Evolutionary conservation across 2,797 vertebrate genomes (phyloP).

Genomic region (Acrocephalus scirpaceus): DNA sequence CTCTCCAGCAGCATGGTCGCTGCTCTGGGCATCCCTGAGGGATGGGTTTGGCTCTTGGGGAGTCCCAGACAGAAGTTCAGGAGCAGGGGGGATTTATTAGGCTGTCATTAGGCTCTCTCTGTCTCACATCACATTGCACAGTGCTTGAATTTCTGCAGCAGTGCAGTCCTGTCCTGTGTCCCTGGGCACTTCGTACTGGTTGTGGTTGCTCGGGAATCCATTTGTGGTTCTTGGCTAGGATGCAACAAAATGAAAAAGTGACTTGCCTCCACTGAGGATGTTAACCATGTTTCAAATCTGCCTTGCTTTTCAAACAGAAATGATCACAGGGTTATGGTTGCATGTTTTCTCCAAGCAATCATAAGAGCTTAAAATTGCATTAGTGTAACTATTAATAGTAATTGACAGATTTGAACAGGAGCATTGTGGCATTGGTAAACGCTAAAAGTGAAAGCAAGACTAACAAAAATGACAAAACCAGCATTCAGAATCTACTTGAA

Average conservation of each 20-base stretch:
- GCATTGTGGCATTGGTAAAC: neutral
- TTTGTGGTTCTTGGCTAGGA: neutral
- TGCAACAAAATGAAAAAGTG: neutral
- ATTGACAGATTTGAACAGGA: neutral
- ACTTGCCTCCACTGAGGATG: neutral
- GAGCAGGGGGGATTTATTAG: neutral
- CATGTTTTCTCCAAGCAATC: neutral
- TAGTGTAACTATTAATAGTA: neutral
- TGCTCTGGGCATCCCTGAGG: neutral
- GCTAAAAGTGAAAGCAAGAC: neutral
- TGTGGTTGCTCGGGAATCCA: neutral
- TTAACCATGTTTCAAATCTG: neutral
- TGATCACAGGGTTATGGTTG: accelerated
- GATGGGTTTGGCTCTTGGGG: neutral
- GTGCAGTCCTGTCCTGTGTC: neutral
- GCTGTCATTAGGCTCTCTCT: neutral
- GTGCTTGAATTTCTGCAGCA: neutral
- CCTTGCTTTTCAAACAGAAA: neutral
- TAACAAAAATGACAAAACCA: neutral
- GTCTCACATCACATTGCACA: neutral
- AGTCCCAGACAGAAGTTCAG: neutral
- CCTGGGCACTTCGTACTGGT: accelerated
- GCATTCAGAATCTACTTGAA: neutral
- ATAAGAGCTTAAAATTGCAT: neutral
- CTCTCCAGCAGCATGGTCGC: accelerated